phyloP scores from a whole-genome alignment of 2,113 vertebrate species.

The Hemicordylus capensis region DNA sequence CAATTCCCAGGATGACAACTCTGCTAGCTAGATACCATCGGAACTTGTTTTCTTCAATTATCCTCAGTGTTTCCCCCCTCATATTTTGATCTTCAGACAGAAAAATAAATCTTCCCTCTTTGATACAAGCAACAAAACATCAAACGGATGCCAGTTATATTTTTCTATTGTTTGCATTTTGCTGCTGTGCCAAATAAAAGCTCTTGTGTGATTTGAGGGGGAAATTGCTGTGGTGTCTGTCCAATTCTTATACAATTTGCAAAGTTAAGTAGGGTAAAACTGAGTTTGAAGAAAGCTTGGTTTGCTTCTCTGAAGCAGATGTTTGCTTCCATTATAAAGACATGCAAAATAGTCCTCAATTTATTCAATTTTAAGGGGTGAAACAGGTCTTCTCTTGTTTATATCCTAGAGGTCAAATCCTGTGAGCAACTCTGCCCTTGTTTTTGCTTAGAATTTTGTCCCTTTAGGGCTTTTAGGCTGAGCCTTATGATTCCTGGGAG shows the following conservation, averaged over 20 bases:
- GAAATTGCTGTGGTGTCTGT: not conserved
- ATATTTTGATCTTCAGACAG: conserved; percentile 53
- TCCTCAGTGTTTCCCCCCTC: conserved; percentile 41
- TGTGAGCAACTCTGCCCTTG: not conserved
- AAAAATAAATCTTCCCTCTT: conserved; percentile 47
- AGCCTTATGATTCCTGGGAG: not conserved
- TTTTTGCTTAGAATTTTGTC: not conserved
- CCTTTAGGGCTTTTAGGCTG: not conserved
- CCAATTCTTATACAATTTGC: not conserved
- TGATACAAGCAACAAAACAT: conserved; percentile 32
- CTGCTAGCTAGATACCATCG: not conserved
- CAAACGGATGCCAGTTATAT: conserved; percentile 10
- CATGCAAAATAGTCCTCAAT: not conserved
- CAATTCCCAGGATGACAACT: conserved; percentile 25
- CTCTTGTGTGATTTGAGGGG: not conserved
- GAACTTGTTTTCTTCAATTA: conserved; percentile 52
- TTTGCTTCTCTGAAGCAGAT: not conserved
- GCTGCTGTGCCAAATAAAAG: not conserved
- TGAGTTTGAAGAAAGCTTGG: not conserved
- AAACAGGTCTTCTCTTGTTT: not conserved
- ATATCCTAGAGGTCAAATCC: not conserved
- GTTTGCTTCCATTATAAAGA: conserved; percentile 34
- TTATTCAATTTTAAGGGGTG: not conserved
- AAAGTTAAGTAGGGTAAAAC: conserved; percentile 17
- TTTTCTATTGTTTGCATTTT: conserved; percentile 32